phyloP scores from a whole-genome alignment of 2,888 invertebrate species.

The Drosophila fungiperda region DNA sequence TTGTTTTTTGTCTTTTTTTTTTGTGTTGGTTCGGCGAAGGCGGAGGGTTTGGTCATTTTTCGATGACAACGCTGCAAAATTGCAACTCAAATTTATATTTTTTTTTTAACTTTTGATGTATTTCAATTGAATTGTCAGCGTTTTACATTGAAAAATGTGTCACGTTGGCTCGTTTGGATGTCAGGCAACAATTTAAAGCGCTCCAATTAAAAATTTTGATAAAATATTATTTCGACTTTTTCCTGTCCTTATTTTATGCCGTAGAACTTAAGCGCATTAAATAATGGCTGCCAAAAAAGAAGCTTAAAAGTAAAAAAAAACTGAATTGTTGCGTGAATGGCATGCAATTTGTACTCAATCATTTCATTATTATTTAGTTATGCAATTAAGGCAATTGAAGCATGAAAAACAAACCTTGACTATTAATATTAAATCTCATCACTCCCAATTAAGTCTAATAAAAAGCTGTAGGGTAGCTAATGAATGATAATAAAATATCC shows the following conservation, averaged over 20 bases:
- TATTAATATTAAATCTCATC: background rate
- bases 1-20: slow-evolving; percentile 43
- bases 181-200: slow-evolving; percentile 23
- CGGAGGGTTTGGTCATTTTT: slow-evolving; percentile 8
- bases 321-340: background rate
- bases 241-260: background rate
- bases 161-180: slow-evolving; percentile 41
- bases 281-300: background rate
- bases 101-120: slow-evolving; percentile 19
- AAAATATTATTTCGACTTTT: background rate
- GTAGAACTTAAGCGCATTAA: background rate
- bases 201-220: background rate
- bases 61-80: slow-evolving; percentile 62
- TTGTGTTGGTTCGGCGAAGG: slow-evolving; percentile 6
- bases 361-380: no score
- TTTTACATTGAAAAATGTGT: slow-evolving; percentile 47
- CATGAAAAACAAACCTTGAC: background rate
- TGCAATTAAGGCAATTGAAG: background rate
- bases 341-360: background rate
- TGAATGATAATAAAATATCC: background rate
- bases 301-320: background rate
- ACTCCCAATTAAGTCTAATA: background rate
- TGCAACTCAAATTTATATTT: slow-evolving; percentile 39
- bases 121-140: slow-evolving; percentile 73
- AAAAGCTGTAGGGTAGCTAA: background rate